Evolutionary conservation across 2,888 invertebrate genomes (phyloP).

Genomic region (Desoria tigrina): DNA sequence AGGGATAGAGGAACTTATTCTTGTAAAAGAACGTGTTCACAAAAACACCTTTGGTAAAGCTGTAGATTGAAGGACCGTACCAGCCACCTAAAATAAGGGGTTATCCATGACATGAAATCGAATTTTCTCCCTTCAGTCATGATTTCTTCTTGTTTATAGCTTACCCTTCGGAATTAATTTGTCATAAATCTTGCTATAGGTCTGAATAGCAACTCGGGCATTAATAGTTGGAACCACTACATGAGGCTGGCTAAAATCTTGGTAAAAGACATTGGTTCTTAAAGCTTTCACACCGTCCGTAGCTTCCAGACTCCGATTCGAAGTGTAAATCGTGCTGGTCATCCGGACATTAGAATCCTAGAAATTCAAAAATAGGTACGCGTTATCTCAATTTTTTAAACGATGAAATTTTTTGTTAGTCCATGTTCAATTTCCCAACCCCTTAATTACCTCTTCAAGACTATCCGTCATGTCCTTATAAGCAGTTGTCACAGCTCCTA

Average conservation of each 20-base stretch:
- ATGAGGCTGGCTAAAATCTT: constrained; percentile 45
- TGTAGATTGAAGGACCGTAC: constrained; percentile 47
- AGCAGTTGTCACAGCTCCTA: constrained; percentile 34
- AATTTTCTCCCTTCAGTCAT: no score
- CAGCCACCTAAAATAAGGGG: constrained; percentile 47
- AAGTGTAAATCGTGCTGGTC: constrained; percentile 42
- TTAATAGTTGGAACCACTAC: constrained; percentile 45
- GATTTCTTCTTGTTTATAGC: no score
- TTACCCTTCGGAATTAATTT: constrained; percentile 46
- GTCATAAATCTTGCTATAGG: constrained; percentile 44
- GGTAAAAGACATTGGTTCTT: constrained; percentile 40
- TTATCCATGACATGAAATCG: no score
- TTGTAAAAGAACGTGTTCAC: constrained; percentile 48
- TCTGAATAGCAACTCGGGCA: constrained; percentile 44
- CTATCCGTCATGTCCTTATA: constrained; percentile 43
- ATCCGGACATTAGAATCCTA: constrained; percentile 44
- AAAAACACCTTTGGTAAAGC: constrained; percentile 46
- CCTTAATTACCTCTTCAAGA: constrained; percentile 32
- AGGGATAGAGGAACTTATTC: constrained; percentile 39
- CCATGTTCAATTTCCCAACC: not conserved
- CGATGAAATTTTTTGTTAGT: constrained; percentile 2
- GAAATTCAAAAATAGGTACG: constrained; percentile 10
- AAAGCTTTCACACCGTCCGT: constrained; percentile 32
- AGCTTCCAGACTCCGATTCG: constrained; percentile 30
- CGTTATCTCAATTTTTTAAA: no score